Conservation (phyloP, 1,140 invertebrate genomes). For the Scaptomyza pallida region DNA sequence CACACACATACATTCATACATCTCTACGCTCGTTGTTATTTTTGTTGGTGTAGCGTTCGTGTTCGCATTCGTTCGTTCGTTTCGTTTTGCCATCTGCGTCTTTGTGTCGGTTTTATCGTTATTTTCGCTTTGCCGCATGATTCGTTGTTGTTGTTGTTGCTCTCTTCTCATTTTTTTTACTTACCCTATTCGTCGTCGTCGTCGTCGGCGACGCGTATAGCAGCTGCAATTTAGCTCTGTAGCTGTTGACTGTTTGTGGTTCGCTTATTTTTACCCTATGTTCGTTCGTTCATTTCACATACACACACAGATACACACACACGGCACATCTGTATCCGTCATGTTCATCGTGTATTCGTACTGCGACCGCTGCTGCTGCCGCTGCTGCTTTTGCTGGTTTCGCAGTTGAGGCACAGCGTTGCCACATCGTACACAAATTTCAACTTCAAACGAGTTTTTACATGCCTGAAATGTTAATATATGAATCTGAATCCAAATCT, state of each 20-base stretch:
- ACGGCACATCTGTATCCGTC: slow-evolving; percentile 47
- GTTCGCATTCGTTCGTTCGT: slow-evolving; percentile 49
- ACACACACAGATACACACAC: slow-evolving; percentile 24
- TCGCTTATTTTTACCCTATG: slow-evolving; percentile 73
- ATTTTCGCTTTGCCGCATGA: slow-evolving; percentile 52
- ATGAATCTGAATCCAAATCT: slow-evolving; percentile 33
- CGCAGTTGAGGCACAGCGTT: slow-evolving; percentile 28
- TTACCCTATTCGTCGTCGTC: slow-evolving; percentile 66
- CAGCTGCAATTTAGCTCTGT: slow-evolving; percentile 73
- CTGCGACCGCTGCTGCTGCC: slow-evolving; percentile 7
- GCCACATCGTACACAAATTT: slow-evolving; percentile 37
- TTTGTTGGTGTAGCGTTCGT: slow-evolving; percentile 39
- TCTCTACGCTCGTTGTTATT: slow-evolving; percentile 25
- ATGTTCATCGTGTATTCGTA: slow-evolving; percentile 37
- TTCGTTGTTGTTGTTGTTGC: slow-evolving; percentile 65
- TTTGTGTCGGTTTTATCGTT: slow-evolving; percentile 51
- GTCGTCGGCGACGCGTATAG: slow-evolving; percentile 62
- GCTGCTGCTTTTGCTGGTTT: neutral
- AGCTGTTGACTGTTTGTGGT: slow-evolving; percentile 63
- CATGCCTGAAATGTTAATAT: slow-evolving; percentile 42
- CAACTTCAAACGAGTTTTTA: slow-evolving; percentile 53
- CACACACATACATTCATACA: neutral
- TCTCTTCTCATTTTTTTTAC: slow-evolving; percentile 49
- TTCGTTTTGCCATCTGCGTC: slow-evolving; percentile 46
- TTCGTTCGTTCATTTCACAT: slow-evolving; percentile 32